A percentile compares a stretch with the other conserved stretches of the same genome.
These are phyloP conservation scores for Erethizon dorsatum DNA, from an alignment of 2,797 vertebrate species.

Conservation along the genomic window DNA sequence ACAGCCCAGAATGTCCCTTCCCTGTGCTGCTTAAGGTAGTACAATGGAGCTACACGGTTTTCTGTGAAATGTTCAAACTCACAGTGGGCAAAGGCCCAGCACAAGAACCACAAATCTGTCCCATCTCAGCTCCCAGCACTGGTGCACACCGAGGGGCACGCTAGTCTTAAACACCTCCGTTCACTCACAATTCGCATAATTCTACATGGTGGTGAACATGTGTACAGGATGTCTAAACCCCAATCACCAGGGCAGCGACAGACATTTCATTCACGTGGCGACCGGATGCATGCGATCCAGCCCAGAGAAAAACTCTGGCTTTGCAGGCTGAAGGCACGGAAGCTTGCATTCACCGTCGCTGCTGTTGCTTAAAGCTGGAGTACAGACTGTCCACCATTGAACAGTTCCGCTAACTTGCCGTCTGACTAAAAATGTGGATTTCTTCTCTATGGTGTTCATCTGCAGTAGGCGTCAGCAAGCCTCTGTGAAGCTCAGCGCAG, in stretches of 20 bases:
- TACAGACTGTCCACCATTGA: constrained; percentile 67
- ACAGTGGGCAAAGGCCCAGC: not conserved
- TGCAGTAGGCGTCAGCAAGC: not conserved
- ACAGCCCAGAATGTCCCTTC: not conserved
- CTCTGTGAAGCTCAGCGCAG: too few species aligned
- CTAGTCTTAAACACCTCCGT: not conserved
- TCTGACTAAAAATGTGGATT: constrained; percentile 33
- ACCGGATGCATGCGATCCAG: not conserved
- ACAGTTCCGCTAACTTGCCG: constrained; percentile 66
- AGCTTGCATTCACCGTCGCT: not conserved
- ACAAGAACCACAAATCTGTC: not conserved
- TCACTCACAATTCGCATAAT: not conserved
- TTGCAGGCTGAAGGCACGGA: not conserved
- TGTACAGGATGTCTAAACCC: not conserved
- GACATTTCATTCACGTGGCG: not conserved
- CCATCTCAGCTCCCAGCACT: not conserved
- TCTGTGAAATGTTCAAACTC: not conserved
- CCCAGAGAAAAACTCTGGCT: not conserved
- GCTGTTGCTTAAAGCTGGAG: constrained; percentile 73
- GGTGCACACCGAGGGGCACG: not conserved
- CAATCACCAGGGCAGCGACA: not conserved
- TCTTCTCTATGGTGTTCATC: constrained; percentile 62
- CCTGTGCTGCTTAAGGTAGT: not conserved
- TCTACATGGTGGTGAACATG: not conserved
- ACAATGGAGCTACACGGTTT: not conserved